These are phyloP conservation scores for Heliconius aoede DNA, from an alignment of 2,888 invertebrate genomes.

Conservation along the genomic window DNA sequence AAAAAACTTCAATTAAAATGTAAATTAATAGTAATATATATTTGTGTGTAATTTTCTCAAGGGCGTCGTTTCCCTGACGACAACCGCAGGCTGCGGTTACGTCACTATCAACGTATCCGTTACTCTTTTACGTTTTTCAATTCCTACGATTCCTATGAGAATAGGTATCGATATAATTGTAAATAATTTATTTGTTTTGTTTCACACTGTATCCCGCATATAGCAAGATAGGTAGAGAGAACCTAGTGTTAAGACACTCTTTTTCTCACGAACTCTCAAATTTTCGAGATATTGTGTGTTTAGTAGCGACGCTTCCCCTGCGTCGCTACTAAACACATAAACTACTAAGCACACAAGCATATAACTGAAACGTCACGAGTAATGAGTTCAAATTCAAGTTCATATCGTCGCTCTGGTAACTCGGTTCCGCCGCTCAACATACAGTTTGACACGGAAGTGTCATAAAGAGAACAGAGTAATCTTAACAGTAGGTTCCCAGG, in stretches of 20 bases:
- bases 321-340: no score
- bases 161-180: conserved; percentile 29
- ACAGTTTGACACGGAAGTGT: no score
- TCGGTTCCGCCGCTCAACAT: no score
- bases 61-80: conserved; percentile 25
- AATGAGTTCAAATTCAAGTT: no score
- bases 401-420: no score
- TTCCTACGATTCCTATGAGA: conserved; percentile 22
- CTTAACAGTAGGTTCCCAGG: no score
- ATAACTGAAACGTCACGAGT: no score
- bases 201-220: not conserved
- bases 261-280: no score
- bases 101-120: conserved; percentile 28
- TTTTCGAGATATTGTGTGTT: no score
- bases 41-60: conserved; percentile 21
- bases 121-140: conserved; percentile 29
- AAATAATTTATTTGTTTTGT: not conserved
- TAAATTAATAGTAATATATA: conserved; percentile 5
- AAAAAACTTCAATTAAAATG: conserved; percentile 4
- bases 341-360: no score
- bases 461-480: no score
- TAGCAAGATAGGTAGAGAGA: not conserved
- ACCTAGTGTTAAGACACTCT: not conserved
- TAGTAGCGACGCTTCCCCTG: no score
- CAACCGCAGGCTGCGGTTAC: conserved; percentile 35